These are phyloP conservation scores for Microtus californicus DNA, from an alignment of 2,797 vertebrate genomes.

Conservation along the genomic window DNA sequence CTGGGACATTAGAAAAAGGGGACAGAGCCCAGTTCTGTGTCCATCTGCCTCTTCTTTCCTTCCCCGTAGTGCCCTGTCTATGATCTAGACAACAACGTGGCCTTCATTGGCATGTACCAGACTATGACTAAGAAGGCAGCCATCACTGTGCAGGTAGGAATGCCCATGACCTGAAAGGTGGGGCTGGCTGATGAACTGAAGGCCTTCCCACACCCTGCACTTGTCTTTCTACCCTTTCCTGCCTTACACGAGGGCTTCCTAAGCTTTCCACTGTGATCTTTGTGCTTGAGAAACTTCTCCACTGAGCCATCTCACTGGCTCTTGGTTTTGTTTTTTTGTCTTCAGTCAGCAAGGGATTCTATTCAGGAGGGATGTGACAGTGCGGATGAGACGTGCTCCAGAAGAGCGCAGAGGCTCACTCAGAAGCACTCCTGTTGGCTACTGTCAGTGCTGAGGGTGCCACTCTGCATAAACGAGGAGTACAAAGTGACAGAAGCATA, in stretches of 20 bases:
- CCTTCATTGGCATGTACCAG: slow-evolving; percentile 99
- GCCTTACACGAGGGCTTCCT: not conserved
- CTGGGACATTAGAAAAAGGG: not conserved
- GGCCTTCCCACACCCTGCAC: not conserved
- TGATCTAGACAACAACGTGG: slow-evolving; percentile 98
- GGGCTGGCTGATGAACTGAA: not conserved
- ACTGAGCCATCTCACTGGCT: not conserved
- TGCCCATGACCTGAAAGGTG: accelerated
- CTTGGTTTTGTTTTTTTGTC: not conserved
- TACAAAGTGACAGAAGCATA: not conserved
- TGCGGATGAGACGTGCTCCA: not conserved
- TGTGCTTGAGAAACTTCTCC: not conserved
- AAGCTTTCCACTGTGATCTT: not conserved
- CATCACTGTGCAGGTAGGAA: slow-evolving; percentile 97
- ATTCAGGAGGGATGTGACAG: not conserved
- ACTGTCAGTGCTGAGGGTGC: not conserved
- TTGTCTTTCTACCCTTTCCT: not conserved
- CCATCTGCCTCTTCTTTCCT: not conserved
- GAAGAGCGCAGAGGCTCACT: not conserved
- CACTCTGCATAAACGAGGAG: not conserved
- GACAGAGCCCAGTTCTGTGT: not conserved
- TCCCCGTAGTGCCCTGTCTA: slow-evolving; percentile 95
- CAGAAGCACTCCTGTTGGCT: too few relatives aligned
- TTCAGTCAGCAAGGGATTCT: not conserved
- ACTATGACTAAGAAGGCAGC: slow-evolving; percentile 98